phyloP scores from a whole-genome alignment of 37 sponge, comb jelly and placozoan species.

The Haliclona indistincta region DNA sequence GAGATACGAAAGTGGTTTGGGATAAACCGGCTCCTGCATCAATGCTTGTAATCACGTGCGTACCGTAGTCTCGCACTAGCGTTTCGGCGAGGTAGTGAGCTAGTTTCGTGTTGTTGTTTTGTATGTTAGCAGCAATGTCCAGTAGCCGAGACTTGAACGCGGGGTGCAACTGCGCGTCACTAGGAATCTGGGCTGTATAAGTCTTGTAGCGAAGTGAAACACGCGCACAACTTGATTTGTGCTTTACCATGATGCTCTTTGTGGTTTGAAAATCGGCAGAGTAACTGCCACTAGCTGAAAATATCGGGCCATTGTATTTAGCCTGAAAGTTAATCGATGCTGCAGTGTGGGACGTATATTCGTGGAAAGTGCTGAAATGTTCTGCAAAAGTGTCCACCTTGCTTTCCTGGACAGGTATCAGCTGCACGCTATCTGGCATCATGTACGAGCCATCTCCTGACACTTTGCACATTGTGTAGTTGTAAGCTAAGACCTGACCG shows the following conservation, averaged over 20 bases:
- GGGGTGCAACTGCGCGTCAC: constrained; percentile 40
- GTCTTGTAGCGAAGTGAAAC: constrained; percentile 44
- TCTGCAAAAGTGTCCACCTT: constrained; percentile 46
- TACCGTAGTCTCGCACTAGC: constrained; percentile 75
- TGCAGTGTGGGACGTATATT: constrained; percentile 56
- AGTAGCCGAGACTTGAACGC: constrained; percentile 47
- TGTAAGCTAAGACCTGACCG: constrained; percentile 46
- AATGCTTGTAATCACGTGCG: constrained; percentile 55
- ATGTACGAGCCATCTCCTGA: constrained; percentile 70
- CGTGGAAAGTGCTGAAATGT: constrained; percentile 54
- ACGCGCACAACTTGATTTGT: constrained; percentile 40
- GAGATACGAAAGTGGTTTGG: constrained; percentile 37
- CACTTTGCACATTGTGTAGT: constrained; percentile 56
- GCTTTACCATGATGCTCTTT: constrained; percentile 38
- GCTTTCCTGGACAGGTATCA: constrained; percentile 58
- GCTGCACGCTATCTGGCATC: constrained; percentile 46
- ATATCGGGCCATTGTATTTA: constrained; percentile 27
- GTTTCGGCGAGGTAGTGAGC: constrained; percentile 66
- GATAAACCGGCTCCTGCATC: constrained; percentile 63
- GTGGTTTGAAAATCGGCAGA: constrained; percentile 34
- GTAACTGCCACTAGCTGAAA: constrained; percentile 55
- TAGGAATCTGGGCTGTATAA: constrained; percentile 44
- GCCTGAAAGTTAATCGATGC: constrained; percentile 52
- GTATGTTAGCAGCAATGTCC: constrained; percentile 70
- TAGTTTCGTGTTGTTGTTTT: constrained; percentile 53